Conservation (phyloP, 2,888 invertebrate species). For the Drosophila fungiperda region DNA sequence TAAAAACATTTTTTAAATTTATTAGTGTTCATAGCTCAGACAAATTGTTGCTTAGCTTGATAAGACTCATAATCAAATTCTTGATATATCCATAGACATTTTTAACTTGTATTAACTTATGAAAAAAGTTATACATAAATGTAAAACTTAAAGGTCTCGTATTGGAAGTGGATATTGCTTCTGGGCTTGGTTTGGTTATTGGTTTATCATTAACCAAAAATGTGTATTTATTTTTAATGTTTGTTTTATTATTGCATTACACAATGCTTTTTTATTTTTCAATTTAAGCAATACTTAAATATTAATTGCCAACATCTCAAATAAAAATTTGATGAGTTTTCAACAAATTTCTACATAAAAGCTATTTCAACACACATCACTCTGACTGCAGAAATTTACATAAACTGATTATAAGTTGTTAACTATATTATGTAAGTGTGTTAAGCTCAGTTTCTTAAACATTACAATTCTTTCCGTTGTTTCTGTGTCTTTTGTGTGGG, state of each 20-base stretch:
- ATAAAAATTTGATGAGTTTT: background rate
- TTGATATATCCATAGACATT: background rate
- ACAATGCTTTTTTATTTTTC: background rate
- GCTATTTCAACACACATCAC: background rate
- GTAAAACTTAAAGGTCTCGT: background rate
- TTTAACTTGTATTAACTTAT: background rate
- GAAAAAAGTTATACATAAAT: background rate
- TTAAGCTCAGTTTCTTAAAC: background rate
- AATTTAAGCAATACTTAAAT: background rate
- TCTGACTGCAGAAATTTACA: background rate
- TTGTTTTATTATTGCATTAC: background rate
- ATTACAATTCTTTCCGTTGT: background rate
- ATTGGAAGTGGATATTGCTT: background rate
- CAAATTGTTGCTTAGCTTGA: background rate
- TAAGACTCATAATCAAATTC: background rate
- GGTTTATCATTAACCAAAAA: background rate
- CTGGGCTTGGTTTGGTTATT: background rate
- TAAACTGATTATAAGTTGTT: background rate
- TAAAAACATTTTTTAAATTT: background rate
- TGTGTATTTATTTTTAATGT: background rate
- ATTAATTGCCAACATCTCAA: background rate
- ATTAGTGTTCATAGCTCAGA: background rate
- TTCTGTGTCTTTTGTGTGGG: slow-evolving; percentile 7
- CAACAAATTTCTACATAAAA: background rate
- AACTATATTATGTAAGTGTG: background rate